phyloP scores from a whole-genome alignment of 2,113 vertebrate species.

The Passer montanus region DNA sequence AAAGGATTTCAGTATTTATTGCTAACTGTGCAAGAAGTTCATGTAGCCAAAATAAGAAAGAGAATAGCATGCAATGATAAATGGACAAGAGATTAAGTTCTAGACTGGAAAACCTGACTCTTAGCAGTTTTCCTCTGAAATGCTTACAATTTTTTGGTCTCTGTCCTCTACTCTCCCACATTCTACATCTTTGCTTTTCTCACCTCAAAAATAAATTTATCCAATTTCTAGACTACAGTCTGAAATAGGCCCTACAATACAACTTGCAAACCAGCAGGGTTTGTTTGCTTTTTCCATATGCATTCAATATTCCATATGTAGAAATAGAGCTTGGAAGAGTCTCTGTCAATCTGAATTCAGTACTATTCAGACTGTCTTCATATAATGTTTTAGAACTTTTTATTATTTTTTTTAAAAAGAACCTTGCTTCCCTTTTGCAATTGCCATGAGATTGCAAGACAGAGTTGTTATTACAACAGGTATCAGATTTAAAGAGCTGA shows the following conservation, averaged over 20 bases:
- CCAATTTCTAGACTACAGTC: background rate
- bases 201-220: background rate
- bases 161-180: background rate
- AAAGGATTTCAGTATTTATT: background rate
- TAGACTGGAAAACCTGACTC: background rate
- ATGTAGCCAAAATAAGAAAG: background rate
- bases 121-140: background rate
- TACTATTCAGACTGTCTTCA: background rate
- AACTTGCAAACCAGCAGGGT: slow-evolving; percentile 3
- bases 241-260: background rate
- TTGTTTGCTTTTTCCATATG: slow-evolving; percentile 19
- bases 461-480: background rate
- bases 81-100: background rate
- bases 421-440: background rate
- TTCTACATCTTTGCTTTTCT: background rate
- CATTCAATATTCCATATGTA: background rate
- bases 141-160: background rate
- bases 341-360: slow-evolving; percentile 16
- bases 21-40: background rate
- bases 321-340: slow-evolving; percentile 6
- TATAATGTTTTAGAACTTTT: background rate
- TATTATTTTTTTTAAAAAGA: background rate
- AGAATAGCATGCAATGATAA: accelerated
- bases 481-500: background rate
- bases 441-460: background rate